Base-by-base conservation (phyloP, 2,797 vertebrate genomes). In the Crocidura indochinensis region DNA sequence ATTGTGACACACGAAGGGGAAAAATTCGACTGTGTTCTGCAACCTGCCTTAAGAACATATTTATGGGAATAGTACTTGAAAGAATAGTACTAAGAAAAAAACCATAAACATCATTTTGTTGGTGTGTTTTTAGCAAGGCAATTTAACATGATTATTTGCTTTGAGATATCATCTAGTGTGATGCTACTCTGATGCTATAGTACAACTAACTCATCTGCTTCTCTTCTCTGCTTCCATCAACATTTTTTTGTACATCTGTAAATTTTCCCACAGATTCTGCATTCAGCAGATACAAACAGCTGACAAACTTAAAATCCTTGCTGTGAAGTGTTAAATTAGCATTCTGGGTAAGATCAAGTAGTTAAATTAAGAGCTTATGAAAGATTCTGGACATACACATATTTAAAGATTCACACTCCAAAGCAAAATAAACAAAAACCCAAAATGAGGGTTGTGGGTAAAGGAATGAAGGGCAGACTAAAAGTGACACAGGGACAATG, bases 251-350 rank as follows among this genome's bases (percentile, higher is more conserved):
- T 47, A 85, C 31, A 9, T 88, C 83, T n/a, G 68, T 91, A 90
- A 92, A 92, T 19, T 87, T 68, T 65, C 27, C 72, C 38, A 82
- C 46, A 91, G n/a, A 84, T 74, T 84, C 14, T 88, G 80, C 51
- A 90, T 62, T 83, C 46, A 94, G 46, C 56, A 27, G 8, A 84
- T 64, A 90, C 31, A n/a, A 95, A 94, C 29, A 87, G 73, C 8
- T 62, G 38, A 84, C 67, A 84, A 6, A 44, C 4, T 79, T 68
- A 93, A 92, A 88, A 82, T 90, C 80, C 86, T 88, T 64, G 19
- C 44, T 93, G 19, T 53, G 31, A 53, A 84, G 82, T 84, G 93
- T 91, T 87, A 93, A 90, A 94, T 91, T 82, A 82, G 85, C 64
- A 85, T 95, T 94, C 76, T 79, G 53, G 67, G 67, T 72, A 90